These are phyloP conservation scores for Prunella himalayana DNA, from an alignment of 2,113 vertebrate species.

Conservation along the genomic window DNA sequence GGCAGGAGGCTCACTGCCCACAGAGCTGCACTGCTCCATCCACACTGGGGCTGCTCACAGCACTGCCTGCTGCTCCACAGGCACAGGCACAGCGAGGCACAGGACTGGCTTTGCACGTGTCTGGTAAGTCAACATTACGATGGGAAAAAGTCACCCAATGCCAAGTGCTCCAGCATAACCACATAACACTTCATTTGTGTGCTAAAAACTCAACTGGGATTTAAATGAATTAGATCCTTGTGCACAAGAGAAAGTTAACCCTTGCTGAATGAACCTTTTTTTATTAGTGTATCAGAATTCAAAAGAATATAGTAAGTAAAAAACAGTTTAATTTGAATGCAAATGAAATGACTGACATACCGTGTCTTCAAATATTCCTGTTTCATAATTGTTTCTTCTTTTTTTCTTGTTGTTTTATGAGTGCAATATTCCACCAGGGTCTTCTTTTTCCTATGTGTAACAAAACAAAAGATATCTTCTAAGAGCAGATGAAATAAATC, in stretches of 20 bases:
- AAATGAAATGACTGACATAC: neutral
- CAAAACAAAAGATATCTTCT: slow-evolving; percentile 1
- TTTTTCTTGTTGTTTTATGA: neutral
- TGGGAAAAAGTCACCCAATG: slow-evolving; percentile 6
- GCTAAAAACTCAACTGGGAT: slow-evolving; percentile 6
- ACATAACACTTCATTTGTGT: neutral
- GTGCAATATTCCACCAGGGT: neutral
- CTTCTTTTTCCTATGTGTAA: neutral
- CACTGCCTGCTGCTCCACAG: neutral
- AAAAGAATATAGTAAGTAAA: neutral
- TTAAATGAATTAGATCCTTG: slow-evolving; percentile 35
- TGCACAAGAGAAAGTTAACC: slow-evolving; percentile 9
- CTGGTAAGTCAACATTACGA: neutral
- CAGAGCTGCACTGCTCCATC: neutral
- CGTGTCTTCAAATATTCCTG: neutral
- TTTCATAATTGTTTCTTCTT: neutral
- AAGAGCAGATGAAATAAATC: neutral
- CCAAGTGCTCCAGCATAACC: neutral
- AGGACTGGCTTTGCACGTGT: neutral
- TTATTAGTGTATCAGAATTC: neutral
- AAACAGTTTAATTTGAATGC: neutral
- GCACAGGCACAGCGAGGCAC: neutral
- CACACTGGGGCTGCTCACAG: rapidly evolving
- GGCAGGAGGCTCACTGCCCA: neutral
- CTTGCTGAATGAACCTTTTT: neutral